These are phyloP conservation scores for Triplophysa bombifrons DNA, from an alignment of 2,797 vertebrate genomes.

Conservation along the genomic window DNA sequence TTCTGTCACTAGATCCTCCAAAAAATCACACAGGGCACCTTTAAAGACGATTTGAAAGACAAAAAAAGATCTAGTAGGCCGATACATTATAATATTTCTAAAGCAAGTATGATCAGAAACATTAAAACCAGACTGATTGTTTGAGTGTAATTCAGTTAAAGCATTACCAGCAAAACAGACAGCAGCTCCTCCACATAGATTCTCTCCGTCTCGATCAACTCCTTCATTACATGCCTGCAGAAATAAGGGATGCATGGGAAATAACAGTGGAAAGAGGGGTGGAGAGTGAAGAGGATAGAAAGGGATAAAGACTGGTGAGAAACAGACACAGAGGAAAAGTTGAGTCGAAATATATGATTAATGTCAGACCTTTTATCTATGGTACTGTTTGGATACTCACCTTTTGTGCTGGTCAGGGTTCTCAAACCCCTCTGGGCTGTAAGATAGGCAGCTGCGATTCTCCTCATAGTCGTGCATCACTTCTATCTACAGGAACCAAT, in stretches of 20 bases:
- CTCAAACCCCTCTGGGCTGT: conserved; percentile 83
- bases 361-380: neutral
- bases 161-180: conserved; percentile 87
- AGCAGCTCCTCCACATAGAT: conserved; percentile 93
- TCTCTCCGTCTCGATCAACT: conserved; percentile 92
- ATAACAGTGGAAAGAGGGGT: conserved; percentile 15
- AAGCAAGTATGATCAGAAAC: neutral
- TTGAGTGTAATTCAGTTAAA: neutral
- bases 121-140: conserved; percentile 4
- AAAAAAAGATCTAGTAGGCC: no score
- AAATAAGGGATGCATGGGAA: conserved; percentile 14
- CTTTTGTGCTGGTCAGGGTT: conserved; percentile 85
- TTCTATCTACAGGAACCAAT: conserved; percentile 79
- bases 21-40: no score
- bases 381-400: conserved; percentile 65
- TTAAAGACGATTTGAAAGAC: no score
- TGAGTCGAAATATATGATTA: conserved; percentile 17
- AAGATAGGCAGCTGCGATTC: conserved; percentile 79
- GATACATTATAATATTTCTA: no score
- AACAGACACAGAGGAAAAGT: conserved; percentile 29
- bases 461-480: conserved; percentile 90
- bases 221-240: conserved; percentile 90
- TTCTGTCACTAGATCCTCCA: no score
- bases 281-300: conserved; percentile 36
- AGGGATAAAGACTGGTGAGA: conserved; percentile 14